Conservation (phyloP, 2,797 vertebrate genomes). For the Lacerta bilineata region DNA sequence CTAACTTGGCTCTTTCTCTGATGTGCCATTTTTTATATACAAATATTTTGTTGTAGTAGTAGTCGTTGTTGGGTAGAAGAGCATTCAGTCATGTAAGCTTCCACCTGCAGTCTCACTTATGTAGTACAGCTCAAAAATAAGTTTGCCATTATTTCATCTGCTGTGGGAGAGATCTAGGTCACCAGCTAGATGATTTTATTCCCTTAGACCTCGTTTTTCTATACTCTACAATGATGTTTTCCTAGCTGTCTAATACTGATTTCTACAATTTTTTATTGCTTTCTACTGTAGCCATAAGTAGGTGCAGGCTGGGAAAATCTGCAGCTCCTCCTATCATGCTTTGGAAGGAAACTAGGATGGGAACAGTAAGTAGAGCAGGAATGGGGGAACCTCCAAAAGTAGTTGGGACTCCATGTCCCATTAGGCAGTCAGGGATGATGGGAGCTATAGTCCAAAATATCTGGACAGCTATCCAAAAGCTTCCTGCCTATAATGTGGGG, state of each 20-base stretch:
- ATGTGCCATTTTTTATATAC: not conserved
- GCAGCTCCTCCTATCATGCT: not conserved
- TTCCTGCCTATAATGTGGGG: not conserved
- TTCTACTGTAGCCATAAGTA: not conserved
- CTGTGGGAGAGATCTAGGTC: not conserved
- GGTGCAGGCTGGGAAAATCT: not conserved
- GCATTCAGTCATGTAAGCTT: not conserved
- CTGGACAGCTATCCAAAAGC: not conserved
- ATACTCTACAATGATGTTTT: not conserved
- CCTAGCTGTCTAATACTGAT: not conserved
- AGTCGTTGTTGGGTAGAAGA: not conserved
- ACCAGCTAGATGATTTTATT: not conserved
- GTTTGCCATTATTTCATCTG: not conserved
- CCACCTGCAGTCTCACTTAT: not conserved
- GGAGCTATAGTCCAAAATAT: no score
- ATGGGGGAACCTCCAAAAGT: no score
- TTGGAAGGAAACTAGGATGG: not conserved
- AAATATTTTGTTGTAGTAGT: not conserved
- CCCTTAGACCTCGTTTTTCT: not conserved
- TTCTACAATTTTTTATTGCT: conserved; percentile 1
- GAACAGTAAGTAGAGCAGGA: not conserved
- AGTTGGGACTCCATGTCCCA: no score
- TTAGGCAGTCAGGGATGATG: no score
- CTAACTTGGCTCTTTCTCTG: not conserved
- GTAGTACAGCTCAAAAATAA: not conserved